phyloP scores from a whole-genome alignment of 2,113 vertebrate species.

The Calonectris borealis region DNA sequence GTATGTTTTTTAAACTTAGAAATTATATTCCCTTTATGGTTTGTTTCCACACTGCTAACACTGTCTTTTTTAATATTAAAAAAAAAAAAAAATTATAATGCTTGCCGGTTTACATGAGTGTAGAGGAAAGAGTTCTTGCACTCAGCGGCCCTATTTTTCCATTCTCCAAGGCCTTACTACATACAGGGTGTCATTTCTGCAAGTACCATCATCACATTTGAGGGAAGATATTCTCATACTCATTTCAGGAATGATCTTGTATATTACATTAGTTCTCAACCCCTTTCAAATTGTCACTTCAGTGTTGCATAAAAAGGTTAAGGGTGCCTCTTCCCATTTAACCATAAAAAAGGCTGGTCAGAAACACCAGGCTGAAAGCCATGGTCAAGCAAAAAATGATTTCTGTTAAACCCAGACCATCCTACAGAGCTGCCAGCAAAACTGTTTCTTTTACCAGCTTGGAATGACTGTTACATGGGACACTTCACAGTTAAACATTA shows the following conservation, averaged over 20 bases:
- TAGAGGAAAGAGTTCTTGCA: conserved; percentile 3
- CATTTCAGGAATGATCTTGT: not conserved
- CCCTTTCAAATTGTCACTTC: not conserved
- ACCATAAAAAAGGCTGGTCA: not conserved
- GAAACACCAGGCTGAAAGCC: not conserved
- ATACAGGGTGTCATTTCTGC: conserved; percentile 16
- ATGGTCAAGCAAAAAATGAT: not conserved
- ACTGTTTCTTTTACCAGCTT: conserved; percentile 27
- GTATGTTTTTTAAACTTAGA: conserved; percentile 72
- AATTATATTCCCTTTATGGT: conserved; percentile 73
- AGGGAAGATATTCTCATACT: not conserved
- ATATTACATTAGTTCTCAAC: not conserved
- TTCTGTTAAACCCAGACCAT: not conserved
- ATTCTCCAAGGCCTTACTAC: conserved; percentile 55
- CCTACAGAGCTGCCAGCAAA: conserved; percentile 46
- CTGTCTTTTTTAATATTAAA: conserved; percentile 57
- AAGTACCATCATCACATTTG: not conserved
- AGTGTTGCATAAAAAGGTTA: conserved; percentile 2
- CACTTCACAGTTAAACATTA: conserved; percentile 11
- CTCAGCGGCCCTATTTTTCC: conserved; percentile 29
- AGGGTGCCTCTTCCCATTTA: conserved; percentile 1
- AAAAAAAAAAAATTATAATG: not conserved
- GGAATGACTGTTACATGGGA: conserved; percentile 22
- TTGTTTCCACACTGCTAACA: conserved; percentile 69
- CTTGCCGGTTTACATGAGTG: conserved; percentile 55